phyloP scores from a whole-genome alignment of 2,797 vertebrate genomes.

The Malacoraja senta region DNA sequence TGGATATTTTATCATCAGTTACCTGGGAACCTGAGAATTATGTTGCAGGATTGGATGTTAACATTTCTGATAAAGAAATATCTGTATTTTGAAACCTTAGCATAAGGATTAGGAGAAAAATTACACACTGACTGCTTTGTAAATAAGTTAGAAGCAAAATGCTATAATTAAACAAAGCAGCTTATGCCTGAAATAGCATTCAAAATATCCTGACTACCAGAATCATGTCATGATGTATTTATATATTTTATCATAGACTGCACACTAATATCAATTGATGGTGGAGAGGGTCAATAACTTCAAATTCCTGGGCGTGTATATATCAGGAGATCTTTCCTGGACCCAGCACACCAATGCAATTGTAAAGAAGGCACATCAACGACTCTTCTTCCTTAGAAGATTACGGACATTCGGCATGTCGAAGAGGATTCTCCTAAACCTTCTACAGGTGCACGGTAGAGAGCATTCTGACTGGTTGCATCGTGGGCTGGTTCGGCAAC shows the following conservation, averaged over 20 bases:
- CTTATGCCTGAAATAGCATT: neutral
- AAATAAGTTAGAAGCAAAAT: neutral
- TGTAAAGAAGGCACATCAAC: too few relatives aligned
- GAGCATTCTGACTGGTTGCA: too few relatives aligned
- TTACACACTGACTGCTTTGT: neutral
- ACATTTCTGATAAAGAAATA: neutral
- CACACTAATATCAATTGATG: neutral
- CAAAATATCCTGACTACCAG: neutral
- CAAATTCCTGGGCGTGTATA: too few relatives aligned
- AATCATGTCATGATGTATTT: neutral
- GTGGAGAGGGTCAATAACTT: too few relatives aligned
- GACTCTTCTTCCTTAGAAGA: too few relatives aligned
- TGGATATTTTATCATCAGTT: neutral
- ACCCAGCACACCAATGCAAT: too few relatives aligned
- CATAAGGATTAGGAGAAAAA: neutral
- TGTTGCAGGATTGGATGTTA: neutral
- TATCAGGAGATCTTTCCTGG: too few relatives aligned
- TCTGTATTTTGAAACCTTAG: neutral
- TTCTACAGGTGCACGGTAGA: too few relatives aligned
- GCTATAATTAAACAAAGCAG: neutral
- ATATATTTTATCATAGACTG: neutral
- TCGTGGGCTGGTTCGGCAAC: too few relatives aligned
- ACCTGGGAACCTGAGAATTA: neutral
- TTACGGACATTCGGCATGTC: too few relatives aligned
- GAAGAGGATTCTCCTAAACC: too few relatives aligned